These are phyloP conservation scores for Vulpes vulpes DNA, from an alignment of 2,113 vertebrate species.

Conservation along the genomic window DNA sequence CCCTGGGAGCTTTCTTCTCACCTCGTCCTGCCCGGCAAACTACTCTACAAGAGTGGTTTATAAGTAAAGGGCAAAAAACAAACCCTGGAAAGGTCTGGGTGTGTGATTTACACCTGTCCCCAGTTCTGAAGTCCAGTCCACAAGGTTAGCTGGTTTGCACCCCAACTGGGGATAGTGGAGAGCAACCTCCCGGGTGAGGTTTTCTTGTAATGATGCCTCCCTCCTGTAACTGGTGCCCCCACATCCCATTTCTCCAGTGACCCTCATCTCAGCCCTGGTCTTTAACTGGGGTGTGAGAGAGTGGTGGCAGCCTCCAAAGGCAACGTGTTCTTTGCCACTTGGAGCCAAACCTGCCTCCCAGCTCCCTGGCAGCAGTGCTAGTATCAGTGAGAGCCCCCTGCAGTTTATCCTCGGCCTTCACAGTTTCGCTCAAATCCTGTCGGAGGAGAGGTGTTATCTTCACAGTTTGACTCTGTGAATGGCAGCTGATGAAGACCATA, in stretches of 20 bases:
- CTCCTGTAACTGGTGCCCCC: neutral
- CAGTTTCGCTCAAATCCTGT: neutral
- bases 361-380: neutral
- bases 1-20: neutral
- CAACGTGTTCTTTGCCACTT: neutral
- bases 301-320: neutral
- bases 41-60: neutral
- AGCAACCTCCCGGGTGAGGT: too few relatives aligned
- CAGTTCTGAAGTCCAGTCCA: neutral
- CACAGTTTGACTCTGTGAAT: neutral
- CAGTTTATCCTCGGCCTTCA: neutral
- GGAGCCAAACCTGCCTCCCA: neutral
- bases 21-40: neutral
- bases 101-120: neutral
- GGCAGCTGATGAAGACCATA: neutral
- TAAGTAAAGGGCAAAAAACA: neutral
- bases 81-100: neutral
- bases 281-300: fast-evolving
- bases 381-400: fast-evolving
- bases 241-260: neutral
- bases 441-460: neutral
- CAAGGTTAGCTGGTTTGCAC: neutral
- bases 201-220: neutral
- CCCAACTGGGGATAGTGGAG: neutral
- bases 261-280: neutral